These are phyloP conservation scores for Carduelis carduelis DNA, from an alignment of 2,797 vertebrate species.

Conservation along the genomic window DNA sequence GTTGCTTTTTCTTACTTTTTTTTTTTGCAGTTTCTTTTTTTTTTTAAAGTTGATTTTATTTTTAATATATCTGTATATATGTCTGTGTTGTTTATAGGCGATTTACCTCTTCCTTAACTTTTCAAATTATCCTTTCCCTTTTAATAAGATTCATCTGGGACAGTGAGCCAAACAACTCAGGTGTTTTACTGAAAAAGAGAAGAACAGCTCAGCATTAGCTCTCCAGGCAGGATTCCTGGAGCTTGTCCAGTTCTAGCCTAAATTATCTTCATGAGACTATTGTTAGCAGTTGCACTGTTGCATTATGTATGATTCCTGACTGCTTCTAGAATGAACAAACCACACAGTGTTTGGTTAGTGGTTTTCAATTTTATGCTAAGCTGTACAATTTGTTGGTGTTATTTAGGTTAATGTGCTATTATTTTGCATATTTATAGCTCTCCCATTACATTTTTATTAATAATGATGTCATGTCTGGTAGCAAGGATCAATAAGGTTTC, in stretches of 20 bases:
- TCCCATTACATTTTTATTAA: constrained; percentile 50
- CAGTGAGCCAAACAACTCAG: background rate
- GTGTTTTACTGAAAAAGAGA: constrained; percentile 2
- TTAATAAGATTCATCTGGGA: background rate
- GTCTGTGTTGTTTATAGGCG: background rate
- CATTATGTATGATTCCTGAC: constrained; percentile 51
- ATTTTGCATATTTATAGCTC: constrained; percentile 51
- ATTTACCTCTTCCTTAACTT: constrained; percentile 3
- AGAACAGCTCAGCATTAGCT: constrained; percentile 24
- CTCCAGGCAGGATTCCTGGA: constrained; percentile 52
- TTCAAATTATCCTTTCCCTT: background rate
- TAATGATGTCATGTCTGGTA: constrained; percentile 60
- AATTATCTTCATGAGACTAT: constrained; percentile 49
- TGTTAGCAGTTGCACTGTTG: constrained; percentile 39
- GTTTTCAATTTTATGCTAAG: constrained; percentile 63
- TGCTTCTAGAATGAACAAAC: constrained; percentile 34
- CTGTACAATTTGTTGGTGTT: constrained; percentile 45
- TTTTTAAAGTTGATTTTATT: background rate
- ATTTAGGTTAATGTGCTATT: constrained; percentile 60
- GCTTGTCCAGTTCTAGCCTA: constrained; percentile 22
- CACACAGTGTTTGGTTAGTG: background rate
- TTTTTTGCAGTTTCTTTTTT: fast-evolving
- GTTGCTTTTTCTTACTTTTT: background rate
- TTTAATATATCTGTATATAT: background rate
- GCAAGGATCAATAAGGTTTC: constrained; percentile 34